These are phyloP conservation scores for Trachops cirrhosus DNA, from an alignment of 2,797 vertebrate species.

Conservation along the genomic window DNA sequence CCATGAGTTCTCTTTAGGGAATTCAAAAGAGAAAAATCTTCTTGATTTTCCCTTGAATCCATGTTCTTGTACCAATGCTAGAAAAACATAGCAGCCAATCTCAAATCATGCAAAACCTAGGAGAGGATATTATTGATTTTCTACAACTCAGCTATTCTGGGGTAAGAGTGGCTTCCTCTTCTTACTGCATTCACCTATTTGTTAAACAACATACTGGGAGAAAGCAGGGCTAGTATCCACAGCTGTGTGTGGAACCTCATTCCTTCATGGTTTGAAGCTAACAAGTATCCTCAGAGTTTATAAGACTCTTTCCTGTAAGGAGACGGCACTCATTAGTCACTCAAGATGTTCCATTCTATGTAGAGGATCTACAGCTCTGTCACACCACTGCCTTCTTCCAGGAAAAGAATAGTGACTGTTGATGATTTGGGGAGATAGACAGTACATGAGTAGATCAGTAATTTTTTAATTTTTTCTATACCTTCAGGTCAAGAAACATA, in stretches of 20 bases:
- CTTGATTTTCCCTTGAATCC: slow-evolving; percentile 15
- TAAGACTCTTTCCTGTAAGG: neutral
- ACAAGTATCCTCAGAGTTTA: neutral
- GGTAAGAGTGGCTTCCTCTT: slow-evolving; percentile 38
- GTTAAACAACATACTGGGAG: neutral
- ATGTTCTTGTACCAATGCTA: neutral
- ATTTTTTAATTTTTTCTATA: neutral
- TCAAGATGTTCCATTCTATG: neutral
- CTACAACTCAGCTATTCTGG: slow-evolving; percentile 36
- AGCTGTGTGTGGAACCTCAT: neutral
- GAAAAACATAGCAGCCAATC: slow-evolving; percentile 55
- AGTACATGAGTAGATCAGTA: neutral
- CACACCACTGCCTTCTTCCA: neutral
- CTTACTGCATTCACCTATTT: slow-evolving; percentile 4
- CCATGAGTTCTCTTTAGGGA: neutral
- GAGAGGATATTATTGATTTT: slow-evolving; percentile 36
- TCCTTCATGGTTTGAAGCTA: neutral
- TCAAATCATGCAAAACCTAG: slow-evolving; percentile 30
- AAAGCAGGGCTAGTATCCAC: neutral
- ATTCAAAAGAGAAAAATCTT: neutral
- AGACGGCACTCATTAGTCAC: neutral
- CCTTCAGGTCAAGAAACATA: neutral
- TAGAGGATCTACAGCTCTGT: neutral
- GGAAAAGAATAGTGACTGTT: neutral
- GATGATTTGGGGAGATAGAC: neutral